These are phyloP conservation scores for Danio choprae DNA, from an alignment of 2,797 vertebrate genomes.

Conservation along the genomic window DNA sequence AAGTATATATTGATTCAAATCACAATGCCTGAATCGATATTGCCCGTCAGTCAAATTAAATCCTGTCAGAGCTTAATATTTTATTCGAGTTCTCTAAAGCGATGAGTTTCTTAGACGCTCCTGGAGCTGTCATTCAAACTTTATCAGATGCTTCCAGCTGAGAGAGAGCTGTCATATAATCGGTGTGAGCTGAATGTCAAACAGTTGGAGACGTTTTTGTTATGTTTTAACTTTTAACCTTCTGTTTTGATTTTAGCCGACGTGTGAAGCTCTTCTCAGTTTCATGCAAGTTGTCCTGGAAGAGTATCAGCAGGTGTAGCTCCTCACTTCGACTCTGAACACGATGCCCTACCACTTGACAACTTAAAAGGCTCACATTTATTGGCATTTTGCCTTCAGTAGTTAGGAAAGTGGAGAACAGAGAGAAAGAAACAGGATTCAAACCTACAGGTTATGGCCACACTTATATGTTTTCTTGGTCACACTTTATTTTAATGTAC, in stretches of 20 bases:
- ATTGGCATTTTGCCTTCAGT: neutral
- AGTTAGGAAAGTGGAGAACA: neutral
- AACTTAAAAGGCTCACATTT: neutral
- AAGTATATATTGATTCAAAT: neutral
- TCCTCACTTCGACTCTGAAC: neutral
- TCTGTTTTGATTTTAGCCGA: neutral
- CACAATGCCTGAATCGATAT: neutral
- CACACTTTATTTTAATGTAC: too few species aligned
- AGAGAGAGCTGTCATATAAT: neutral
- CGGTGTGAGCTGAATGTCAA: neutral
- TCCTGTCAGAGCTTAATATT: neutral
- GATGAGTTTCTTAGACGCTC: neutral
- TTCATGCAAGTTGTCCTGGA: neutral
- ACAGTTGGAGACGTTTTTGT: neutral
- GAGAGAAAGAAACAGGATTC: neutral
- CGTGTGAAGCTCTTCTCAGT: neutral
- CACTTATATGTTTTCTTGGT: too few species aligned
- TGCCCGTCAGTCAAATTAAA: constrained; percentile 3
- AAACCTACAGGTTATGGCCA: too few species aligned
- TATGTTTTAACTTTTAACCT: neutral
- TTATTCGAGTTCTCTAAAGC: neutral
- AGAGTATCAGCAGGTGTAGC: neutral
- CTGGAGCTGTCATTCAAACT: neutral
- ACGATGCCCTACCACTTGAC: neutral
- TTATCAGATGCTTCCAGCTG: neutral